Conservation (phyloP, 2,113 vertebrate species). For the Platichthys stellatus region DNA sequence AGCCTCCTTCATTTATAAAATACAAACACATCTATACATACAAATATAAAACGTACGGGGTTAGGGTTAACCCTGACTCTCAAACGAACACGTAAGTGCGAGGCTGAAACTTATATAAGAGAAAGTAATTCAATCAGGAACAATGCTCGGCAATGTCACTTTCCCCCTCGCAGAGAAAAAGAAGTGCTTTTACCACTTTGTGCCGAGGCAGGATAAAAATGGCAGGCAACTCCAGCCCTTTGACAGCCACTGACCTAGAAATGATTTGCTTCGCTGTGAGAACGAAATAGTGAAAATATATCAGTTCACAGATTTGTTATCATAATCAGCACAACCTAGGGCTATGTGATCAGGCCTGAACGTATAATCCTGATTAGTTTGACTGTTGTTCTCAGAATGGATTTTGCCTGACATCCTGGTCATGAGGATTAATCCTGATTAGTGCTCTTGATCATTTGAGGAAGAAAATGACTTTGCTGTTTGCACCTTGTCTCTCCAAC, state of each 20-base stretch:
- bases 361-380: conserved; percentile 49
- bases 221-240: conserved; percentile 68
- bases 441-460: neutral
- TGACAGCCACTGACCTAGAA: conserved; percentile 78
- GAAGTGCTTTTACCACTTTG: conserved; percentile 68
- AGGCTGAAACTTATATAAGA: conserved; percentile 43
- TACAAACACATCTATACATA: neutral
- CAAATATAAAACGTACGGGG: too few species aligned
- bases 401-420: neutral
- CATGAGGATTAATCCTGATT: conserved; percentile 14
- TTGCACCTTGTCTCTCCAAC: neutral
- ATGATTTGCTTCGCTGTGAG: conserved; percentile 64
- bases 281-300: conserved; percentile 55
- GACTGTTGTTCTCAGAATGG: neutral
- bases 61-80: too few species aligned
- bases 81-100: too few species aligned
- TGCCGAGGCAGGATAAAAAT: conserved; percentile 72
- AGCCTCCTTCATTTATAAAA: neutral
- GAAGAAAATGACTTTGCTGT: neutral
- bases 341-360: conserved; percentile 36
- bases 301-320: conserved; percentile 51
- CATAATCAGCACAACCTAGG: conserved; percentile 20
- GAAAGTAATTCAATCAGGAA: conserved; percentile 30
- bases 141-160: conserved; percentile 42
- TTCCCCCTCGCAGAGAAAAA: conserved; percentile 43